Evolutionary conservation across 2,797 vertebrate species (phyloP).

Genomic region (Champsocephalus gunnari): DNA sequence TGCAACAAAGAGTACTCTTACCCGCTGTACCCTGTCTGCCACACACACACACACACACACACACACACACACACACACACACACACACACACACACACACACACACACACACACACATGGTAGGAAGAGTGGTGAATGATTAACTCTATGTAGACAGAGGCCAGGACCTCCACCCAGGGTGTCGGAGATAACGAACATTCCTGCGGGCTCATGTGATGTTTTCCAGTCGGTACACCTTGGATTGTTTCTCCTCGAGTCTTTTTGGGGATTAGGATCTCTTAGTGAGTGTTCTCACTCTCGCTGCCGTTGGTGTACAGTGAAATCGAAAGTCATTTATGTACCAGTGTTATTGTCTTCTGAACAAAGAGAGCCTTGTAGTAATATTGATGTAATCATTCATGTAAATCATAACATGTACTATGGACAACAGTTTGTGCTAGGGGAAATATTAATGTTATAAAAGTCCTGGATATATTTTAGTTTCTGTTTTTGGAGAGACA

Average conservation of each 20-base stretch:
- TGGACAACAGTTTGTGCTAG: conserved; percentile 4
- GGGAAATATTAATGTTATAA: conserved; percentile 1
- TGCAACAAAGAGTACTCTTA: conserved; percentile 16
- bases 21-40: conserved; percentile 9
- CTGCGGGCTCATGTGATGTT: conserved; percentile 65
- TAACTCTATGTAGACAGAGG: conserved; percentile 66
- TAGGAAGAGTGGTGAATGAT: conserved; percentile 71
- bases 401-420: background rate
- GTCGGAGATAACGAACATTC: conserved; percentile 73
- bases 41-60: conserved; percentile 20
- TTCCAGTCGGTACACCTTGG: conserved; percentile 43
- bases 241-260: conserved; percentile 43
- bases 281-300: background rate
- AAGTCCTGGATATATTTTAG: background rate
- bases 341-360: background rate
- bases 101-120: conserved; percentile 4
- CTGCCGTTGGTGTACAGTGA: background rate
- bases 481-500: conserved; percentile 8
- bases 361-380: background rate
- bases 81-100: conserved; percentile 17
- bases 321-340: background rate
- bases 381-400: background rate
- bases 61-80: conserved; percentile 10
- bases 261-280: conserved; percentile 25
- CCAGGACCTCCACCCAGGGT: conserved; percentile 61